Conservation (phyloP, 1,140 invertebrate species). For the Cotesia chilonis region DNA sequence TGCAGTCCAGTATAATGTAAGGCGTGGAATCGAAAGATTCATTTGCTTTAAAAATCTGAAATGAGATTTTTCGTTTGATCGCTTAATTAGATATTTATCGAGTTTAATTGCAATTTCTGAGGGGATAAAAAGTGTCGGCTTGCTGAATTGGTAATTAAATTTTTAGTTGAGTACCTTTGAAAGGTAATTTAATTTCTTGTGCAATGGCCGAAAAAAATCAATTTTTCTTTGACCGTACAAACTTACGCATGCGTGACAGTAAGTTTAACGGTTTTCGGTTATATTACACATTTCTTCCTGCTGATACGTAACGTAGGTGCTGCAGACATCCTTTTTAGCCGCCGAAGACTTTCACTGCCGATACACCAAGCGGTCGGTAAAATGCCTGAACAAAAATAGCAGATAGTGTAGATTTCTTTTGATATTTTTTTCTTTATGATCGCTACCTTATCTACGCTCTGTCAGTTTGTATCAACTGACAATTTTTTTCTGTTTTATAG, state of each 20-base stretch:
- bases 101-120: no score
- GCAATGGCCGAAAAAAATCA: constrained; percentile 48
- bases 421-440: constrained; percentile 18
- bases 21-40: no score
- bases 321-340: no score
- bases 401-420: background rate
- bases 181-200: constrained; percentile 52
- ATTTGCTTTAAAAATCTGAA: no score
- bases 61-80: no score
- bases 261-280: background rate
- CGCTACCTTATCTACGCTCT: constrained; percentile 26
- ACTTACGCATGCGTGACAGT: constrained; percentile 38
- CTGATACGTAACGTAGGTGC: background rate
- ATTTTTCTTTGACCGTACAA: constrained; percentile 39
- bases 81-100: no score
- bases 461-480: background rate
- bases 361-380: constrained; percentile 29
- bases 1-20: no score
- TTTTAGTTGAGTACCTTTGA: constrained; percentile 28
- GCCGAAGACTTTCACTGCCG: constrained; percentile 37
- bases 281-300: background rate
- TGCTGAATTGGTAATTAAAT: constrained; percentile 3
- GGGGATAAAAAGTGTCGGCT: no score
- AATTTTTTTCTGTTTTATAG: constrained; percentile 39
- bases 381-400: constrained; percentile 1